Evolutionary conservation across 2,797 vertebrate species (phyloP), one percentile per base, ranked within the genome.

Genomic region (Thalassophryne amazonica): DNA sequence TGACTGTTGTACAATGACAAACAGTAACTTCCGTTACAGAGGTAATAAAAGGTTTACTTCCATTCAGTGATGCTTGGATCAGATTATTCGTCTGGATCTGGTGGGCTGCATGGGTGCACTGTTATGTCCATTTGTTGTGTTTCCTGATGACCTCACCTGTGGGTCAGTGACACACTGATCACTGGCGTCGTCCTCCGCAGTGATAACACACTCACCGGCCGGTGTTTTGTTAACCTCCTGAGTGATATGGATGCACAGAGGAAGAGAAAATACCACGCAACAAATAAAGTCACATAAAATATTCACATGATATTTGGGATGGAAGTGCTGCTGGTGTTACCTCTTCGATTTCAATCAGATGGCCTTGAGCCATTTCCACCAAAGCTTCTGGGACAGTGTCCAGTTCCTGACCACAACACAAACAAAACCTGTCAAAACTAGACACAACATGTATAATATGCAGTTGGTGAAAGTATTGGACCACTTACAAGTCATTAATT

Each of bases 111-210:
- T n/a, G n/a, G n/a, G n/a, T n/a, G n/a, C n/a, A n/a, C n/a, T n/a
- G n/a, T n/a, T n/a, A n/a, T n/a, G n/a, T n/a, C n/a, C n/a, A n/a
- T n/a, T n/a, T n/a, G n/a, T n/a, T n/a, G n/a, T n/a, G n/a, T n/a
- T n/a, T n/a, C n/a, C n/a, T n/a, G n/a, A n/a, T n/a, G n/a, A n/a
- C 27, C 45, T 76, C 42, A 89, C 86, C 76, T 68, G 50, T 41
- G 71, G 20, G 4, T 27, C 31, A 43, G 20, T 56, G 17, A 43
- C 29, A 18, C 68, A 50, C 34, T 76, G 64, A 2, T 67, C 52
- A 6, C 73, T 57, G 35, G 64, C 60, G 1, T 42, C 64, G 17
- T 84, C 65, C 11, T 61, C 73, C 6, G 64, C 73, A 10, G 78
- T 83, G 48, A 70, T 47, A 7, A 76, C 73, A 34, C 71, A 80